Evolutionary conservation across 2,888 invertebrate species (phyloP).

Genomic region (Apomyelois bistriatella): DNA sequence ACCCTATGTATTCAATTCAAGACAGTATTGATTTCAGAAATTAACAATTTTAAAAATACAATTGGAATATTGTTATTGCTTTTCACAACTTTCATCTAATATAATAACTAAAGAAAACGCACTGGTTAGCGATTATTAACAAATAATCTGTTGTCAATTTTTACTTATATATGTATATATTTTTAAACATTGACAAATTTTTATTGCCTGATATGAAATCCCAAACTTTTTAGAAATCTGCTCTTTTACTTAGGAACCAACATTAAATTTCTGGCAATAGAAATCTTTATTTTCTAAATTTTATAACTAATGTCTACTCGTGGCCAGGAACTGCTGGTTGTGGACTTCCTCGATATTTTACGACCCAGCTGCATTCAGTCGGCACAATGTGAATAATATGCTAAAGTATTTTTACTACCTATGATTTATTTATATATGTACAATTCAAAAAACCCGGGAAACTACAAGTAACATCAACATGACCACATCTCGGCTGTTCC

Average conservation of each 20-base stretch:
- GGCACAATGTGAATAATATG: too few species aligned
- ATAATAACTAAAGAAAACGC: neutral
- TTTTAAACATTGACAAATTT: neutral
- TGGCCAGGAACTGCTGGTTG: too few species aligned
- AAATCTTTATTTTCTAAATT: slow-evolving; percentile 18
- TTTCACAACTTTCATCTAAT: neutral
- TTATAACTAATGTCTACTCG: neutral
- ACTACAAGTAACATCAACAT: neutral
- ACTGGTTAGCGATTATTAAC: neutral
- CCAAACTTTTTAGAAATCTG: slow-evolving; percentile 24
- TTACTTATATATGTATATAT: too few species aligned
- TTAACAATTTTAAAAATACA: too few species aligned
- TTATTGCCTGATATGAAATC: slow-evolving; percentile 21
- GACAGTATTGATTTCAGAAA: too few species aligned
- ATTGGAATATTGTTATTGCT: neutral
- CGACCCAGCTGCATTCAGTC: too few species aligned
- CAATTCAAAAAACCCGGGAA: too few species aligned
- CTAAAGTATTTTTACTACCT: too few species aligned
- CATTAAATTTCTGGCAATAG: slow-evolving; percentile 19
- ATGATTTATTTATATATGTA: neutral
- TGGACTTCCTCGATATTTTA: too few species aligned
- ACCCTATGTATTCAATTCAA: neutral
- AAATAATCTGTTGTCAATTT: neutral
- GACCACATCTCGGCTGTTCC: neutral
- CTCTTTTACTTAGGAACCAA: slow-evolving; percentile 45